Percentiles rank a stretch among this genome's conserved stretches.
These are phyloP conservation scores for Prunella strophiata DNA, from an alignment of 2,797 vertebrate genomes.

Conservation along the genomic window DNA sequence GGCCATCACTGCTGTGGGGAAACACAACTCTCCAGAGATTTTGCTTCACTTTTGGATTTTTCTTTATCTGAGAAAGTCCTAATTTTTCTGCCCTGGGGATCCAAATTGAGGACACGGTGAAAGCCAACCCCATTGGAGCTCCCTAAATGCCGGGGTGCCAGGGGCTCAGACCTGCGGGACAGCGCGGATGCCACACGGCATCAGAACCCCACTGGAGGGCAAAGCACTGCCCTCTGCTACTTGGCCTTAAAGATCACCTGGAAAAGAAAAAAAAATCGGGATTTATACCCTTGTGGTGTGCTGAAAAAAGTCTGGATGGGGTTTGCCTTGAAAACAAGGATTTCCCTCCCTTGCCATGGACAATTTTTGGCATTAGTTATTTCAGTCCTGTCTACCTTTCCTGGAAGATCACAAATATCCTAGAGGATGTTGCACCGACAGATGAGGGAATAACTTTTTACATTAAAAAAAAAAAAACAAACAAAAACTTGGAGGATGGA, in stretches of 20 bases:
- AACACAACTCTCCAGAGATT: conserved; percentile 46
- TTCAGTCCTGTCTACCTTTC: not conserved
- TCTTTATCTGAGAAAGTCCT: not conserved
- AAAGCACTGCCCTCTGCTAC: not conserved
- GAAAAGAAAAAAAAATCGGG: conserved; percentile 21
- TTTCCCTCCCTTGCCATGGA: not conserved
- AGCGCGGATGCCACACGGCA: accelerated
- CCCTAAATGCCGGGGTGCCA: not conserved
- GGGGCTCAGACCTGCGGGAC: not conserved
- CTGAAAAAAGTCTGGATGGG: not conserved
- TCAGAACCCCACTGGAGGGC: not conserved
- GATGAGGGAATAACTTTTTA: not conserved
- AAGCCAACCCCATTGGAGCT: conserved; percentile 26
- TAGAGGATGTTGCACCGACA: not conserved
- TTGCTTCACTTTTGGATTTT: not conserved
- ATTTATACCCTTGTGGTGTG: conserved; percentile 40
- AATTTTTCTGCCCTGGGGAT: conserved; percentile 24
- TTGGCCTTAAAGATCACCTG: conserved; percentile 30
- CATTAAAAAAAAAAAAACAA: not conserved
- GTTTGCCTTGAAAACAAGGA: not conserved
- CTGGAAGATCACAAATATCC: conserved; percentile 14
- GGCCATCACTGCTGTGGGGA: not conserved
- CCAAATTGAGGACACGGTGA: conserved; percentile 15
- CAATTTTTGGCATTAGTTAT: conserved; percentile 6
- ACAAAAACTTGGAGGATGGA: not conserved